Evolutionary conservation across 64 coral and sea anemone genomes (phyloP).

Genomic region (Pachyseris speciosa): DNA sequence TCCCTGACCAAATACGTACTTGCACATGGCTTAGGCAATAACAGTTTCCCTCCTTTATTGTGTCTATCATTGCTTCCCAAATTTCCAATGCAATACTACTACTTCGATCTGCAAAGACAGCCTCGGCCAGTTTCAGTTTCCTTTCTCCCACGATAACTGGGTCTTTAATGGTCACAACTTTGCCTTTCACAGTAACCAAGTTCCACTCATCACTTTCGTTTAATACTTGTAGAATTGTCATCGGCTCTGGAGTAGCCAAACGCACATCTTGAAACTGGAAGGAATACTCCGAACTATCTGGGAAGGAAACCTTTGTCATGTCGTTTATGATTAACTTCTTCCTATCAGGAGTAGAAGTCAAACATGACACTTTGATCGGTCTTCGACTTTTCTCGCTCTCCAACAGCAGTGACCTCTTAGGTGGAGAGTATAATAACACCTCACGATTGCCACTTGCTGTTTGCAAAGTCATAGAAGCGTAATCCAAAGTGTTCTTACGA

Average conservation of each 20-base stretch:
- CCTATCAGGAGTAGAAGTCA: slow-evolving; percentile 23
- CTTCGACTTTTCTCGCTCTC: slow-evolving; percentile 19
- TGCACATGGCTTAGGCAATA: slow-evolving; percentile 15
- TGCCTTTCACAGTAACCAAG: slow-evolving; percentile 1
- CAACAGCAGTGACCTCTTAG: slow-evolving; percentile 28
- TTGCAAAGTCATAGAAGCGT: slow-evolving; percentile 21
- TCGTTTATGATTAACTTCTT: slow-evolving; percentile 58
- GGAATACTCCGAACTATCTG: slow-evolving; percentile 25
- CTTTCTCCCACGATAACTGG: not conserved
- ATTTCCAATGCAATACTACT: slow-evolving; percentile 8
- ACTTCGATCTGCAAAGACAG: slow-evolving; percentile 11
- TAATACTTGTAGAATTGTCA: slow-evolving; percentile 25
- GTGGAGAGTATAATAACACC: slow-evolving; percentile 6
- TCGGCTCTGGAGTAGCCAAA: not conserved
- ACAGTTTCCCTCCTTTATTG: not conserved
- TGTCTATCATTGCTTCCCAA: slow-evolving; percentile 19
- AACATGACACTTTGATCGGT: slow-evolving; percentile 1
- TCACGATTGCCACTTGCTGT: slow-evolving; percentile 18
- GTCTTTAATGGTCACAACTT: slow-evolving; percentile 2
- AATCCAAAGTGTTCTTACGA: slow-evolving; percentile 32
- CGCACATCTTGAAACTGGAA: slow-evolving; percentile 48
- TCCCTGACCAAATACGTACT: slow-evolving; percentile 22
- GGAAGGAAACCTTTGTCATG: slow-evolving; percentile 30
- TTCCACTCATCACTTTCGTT: slow-evolving; percentile 31
- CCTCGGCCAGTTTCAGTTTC: slow-evolving; percentile 15